These are phyloP conservation scores for Phrynocephalus versicolor DNA, from an alignment of 2,113 vertebrate species.

Conservation along the genomic window DNA sequence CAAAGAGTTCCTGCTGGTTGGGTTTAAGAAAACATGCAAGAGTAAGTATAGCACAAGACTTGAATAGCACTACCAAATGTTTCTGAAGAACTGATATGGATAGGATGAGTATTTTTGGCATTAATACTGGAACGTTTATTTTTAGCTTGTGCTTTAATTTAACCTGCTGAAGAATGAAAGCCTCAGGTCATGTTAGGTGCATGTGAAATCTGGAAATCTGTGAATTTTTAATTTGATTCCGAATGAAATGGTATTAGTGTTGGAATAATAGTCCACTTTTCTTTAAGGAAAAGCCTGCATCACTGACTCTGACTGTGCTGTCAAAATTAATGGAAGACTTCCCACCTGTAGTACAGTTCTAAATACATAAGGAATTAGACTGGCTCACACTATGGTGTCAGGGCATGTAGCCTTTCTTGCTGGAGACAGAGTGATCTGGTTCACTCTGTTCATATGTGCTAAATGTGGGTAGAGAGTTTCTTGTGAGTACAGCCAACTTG, in stretches of 20 bases:
- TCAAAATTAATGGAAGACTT: neutral
- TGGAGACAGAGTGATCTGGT: neutral
- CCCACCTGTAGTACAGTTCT: neutral
- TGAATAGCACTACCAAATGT: constrained; percentile 9
- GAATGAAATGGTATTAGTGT: neutral
- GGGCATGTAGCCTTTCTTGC: neutral
- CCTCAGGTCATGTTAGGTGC: neutral
- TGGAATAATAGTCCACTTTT: neutral
- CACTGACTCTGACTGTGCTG: neutral
- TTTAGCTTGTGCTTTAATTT: constrained; percentile 33
- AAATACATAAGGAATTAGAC: neutral
- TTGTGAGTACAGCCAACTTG: neutral
- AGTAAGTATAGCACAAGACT: constrained; percentile 9
- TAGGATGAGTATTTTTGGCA: constrained; percentile 33
- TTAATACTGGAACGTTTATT: constrained; percentile 27
- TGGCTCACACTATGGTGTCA: neutral
- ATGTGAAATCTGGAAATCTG: neutral
- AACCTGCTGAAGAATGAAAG: constrained; percentile 41
- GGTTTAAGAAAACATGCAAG: neutral
- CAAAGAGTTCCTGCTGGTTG: neutral
- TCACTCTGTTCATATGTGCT: neutral
- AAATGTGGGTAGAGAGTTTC: too few species aligned
- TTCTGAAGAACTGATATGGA: constrained; percentile 19
- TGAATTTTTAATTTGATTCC: neutral
- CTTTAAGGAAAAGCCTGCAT: neutral